These are phyloP conservation scores for Eumeta japonica DNA, from an alignment of 1,140 invertebrate genomes.

Conservation along the genomic window DNA sequence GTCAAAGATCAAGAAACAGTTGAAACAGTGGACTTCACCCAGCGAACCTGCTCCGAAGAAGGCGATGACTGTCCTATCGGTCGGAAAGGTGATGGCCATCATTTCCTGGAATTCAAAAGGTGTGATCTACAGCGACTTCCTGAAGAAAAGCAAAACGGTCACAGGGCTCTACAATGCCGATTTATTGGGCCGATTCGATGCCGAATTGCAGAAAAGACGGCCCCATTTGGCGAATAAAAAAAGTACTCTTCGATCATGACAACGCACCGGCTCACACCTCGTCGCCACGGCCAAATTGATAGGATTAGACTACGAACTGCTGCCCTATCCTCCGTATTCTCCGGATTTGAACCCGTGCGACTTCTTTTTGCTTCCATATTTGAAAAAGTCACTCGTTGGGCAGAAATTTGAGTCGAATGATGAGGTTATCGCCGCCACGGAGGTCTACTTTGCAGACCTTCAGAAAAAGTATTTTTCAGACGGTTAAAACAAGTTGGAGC, in stretches of 20 bases:
- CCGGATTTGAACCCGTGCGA: constrained; percentile 21
- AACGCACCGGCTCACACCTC: constrained; percentile 23
- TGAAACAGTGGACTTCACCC: constrained; percentile 15
- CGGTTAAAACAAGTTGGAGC: constrained; percentile 33
- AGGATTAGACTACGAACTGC: constrained; percentile 24
- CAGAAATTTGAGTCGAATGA: constrained; percentile 26
- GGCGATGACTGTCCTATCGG: constrained; percentile 25
- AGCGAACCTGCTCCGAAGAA: constrained; percentile 26
- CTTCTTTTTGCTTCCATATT: constrained; percentile 18
- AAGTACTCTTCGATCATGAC: constrained; percentile 29
- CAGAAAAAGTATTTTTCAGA: constrained; percentile 31
- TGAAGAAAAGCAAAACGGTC: constrained; percentile 27
- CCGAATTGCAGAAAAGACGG: too few species aligned
- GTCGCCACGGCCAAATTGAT: constrained; percentile 17
- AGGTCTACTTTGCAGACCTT: constrained; percentile 17
- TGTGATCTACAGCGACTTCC: constrained; percentile 20
- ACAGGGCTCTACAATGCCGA: constrained; percentile 20
- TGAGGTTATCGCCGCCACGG: constrained; percentile 14
- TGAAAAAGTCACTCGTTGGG: constrained; percentile 18
- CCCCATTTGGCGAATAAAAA: too few species aligned
- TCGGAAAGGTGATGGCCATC: constrained; percentile 20
- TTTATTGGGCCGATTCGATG: constrained; percentile 11
- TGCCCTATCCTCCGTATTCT: constrained; percentile 22
- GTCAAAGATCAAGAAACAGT: constrained; percentile 30
- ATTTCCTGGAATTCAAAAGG: constrained; percentile 28